phyloP scores from a whole-genome alignment of 2,797 vertebrate species.

The Gymnocypris eckloni region DNA sequence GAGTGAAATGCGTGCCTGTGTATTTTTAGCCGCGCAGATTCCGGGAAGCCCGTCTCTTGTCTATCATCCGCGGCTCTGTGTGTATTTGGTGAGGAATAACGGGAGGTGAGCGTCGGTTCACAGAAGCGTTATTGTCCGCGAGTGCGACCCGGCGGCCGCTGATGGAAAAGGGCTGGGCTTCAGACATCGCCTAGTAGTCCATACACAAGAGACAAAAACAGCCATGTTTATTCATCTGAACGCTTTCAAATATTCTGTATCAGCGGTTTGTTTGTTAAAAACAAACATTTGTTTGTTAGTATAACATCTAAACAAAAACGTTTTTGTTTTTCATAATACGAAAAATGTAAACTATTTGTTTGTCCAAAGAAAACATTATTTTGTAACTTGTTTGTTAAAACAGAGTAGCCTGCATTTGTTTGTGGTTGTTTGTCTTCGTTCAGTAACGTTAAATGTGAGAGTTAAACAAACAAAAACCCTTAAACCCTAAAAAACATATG shows the following conservation, averaged over 20 bases:
- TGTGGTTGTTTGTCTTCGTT: background rate
- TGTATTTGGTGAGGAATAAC: constrained; percentile 43
- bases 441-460: background rate
- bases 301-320: background rate
- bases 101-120: constrained; percentile 37
- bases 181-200: constrained; percentile 5
- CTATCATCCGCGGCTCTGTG: constrained; percentile 12
- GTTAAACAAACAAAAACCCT: background rate
- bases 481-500: background rate
- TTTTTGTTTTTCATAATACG: background rate
- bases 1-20: background rate
- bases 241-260: background rate
- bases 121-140: constrained; percentile 48
- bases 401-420: background rate
- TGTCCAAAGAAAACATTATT: background rate
- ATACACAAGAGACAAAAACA: constrained; percentile 3
- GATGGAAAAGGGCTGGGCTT: constrained; percentile 45
- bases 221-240: background rate
- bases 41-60: constrained; percentile 17
- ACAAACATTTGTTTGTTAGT: background rate
- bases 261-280: background rate
- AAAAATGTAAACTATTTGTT: background rate
- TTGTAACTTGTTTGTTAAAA: background rate
- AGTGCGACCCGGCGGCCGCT: constrained; percentile 52
- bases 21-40: constrained; percentile 24